Conservation (phyloP, 1,140 invertebrate species). For the Zaprionus gabonicus region DNA sequence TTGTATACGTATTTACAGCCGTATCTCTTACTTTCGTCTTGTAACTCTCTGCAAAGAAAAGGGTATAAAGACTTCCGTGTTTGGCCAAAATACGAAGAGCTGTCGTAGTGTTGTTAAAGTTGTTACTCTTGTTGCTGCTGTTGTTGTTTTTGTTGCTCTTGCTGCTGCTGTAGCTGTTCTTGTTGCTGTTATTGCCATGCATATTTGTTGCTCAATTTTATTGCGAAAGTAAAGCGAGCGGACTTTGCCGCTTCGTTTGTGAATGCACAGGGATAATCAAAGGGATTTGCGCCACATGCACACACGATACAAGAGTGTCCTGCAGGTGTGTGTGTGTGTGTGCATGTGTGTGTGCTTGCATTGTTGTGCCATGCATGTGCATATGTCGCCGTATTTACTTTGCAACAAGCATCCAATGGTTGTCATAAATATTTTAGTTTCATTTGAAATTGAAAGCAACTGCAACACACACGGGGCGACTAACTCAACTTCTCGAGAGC, state of each 20-base stretch:
- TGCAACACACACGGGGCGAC: background rate
- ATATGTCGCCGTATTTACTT: conserved; percentile 38
- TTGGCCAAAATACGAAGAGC: background rate
- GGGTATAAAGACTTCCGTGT: background rate
- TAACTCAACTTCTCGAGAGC: background rate
- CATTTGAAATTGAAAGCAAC: conserved; percentile 34
- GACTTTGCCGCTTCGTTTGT: conserved; percentile 47
- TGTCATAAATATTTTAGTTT: conserved; percentile 70
- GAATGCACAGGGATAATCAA: conserved; percentile 57
- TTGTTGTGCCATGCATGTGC: conserved; percentile 3
- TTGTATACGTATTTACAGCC: too few species aligned
- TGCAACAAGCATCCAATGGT: conserved; percentile 33
- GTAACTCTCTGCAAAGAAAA: background rate
- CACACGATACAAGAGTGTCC: conserved; percentile 11
- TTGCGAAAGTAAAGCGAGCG: conserved; percentile 44
- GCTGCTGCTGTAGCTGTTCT: conserved; percentile 12
- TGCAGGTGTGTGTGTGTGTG: background rate
- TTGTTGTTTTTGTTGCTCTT: conserved; percentile 1
- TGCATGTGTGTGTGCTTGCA: conserved; percentile 4
- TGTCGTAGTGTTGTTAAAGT: background rate
- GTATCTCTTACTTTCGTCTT: too few species aligned
- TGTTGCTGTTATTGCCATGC: conserved; percentile 34
- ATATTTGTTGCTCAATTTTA: conserved; percentile 59
- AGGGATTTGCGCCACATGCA: conserved; percentile 50
- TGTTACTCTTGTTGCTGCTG: background rate